These are phyloP conservation scores for Corvus hawaiiensis DNA, from an alignment of 2,113 vertebrate species.

Conservation along the genomic window DNA sequence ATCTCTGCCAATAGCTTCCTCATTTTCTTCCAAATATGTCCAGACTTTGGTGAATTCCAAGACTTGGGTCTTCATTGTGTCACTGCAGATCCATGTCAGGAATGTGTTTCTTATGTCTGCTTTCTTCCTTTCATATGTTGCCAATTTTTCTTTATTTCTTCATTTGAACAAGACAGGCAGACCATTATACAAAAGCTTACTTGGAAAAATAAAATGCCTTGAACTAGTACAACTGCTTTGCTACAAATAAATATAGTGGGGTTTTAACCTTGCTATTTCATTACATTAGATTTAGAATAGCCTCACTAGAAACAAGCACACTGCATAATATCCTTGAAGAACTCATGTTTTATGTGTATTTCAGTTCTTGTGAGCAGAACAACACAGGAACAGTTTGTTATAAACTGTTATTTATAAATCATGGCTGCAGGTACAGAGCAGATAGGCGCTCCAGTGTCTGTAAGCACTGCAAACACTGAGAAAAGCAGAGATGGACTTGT, in stretches of 20 bases:
- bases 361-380: background rate
- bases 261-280: background rate
- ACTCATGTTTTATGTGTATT: background rate
- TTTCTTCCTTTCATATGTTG: constrained; percentile 8
- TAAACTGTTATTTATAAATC: background rate
- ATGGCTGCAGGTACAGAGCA: background rate
- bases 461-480: background rate
- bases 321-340: background rate
- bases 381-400: background rate
- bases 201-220: constrained; percentile 41
- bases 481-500: background rate
- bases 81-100: constrained; percentile 35
- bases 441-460: background rate
- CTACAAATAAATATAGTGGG: constrained; percentile 10
- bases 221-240: constrained; percentile 16
- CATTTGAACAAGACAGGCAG: constrained; percentile 10
- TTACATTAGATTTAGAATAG: background rate
- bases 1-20: background rate
- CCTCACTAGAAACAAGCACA: background rate
- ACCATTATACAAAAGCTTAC: background rate
- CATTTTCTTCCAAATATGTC: constrained; percentile 25
- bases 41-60: background rate
- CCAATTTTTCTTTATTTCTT: background rate
- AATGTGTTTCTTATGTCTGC: constrained; percentile 46
- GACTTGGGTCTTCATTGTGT: background rate